phyloP scores from a whole-genome alignment of 2,113 vertebrate genomes.

The Perca schrenkii region DNA sequence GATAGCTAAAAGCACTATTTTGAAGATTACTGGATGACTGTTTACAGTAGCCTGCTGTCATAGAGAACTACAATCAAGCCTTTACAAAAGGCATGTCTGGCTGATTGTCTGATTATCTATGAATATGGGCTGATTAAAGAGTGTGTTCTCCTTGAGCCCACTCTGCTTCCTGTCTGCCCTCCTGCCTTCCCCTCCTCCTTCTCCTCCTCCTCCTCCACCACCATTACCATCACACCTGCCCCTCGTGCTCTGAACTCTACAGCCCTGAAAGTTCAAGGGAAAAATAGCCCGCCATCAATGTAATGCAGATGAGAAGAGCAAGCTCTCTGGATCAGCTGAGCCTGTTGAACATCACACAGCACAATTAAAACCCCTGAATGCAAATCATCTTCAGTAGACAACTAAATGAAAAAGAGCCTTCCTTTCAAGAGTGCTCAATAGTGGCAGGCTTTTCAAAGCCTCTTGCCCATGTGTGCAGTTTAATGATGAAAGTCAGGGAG shows the following conservation, averaged over 20 bases:
- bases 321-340: slow-evolving; percentile 66
- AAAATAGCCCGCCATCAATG: slow-evolving; percentile 74
- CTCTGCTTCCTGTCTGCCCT: slow-evolving; percentile 27
- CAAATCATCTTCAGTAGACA: slow-evolving; percentile 73
- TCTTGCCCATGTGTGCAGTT: slow-evolving; percentile 61
- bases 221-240: slow-evolving; percentile 31
- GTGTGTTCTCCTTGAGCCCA: slow-evolving; percentile 47
- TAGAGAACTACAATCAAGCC: slow-evolving; percentile 37
- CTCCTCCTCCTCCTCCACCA: background rate
- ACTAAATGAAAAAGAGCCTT: slow-evolving; percentile 73
- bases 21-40: slow-evolving; percentile 33
- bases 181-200: too few relatives aligned
- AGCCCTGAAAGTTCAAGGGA: slow-evolving; percentile 72
- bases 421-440: slow-evolving; percentile 69
- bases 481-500: slow-evolving; percentile 74
- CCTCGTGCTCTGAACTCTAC: slow-evolving; percentile 58
- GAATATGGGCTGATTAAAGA: slow-evolving; percentile 35
- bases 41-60: slow-evolving; percentile 19
- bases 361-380: slow-evolving; percentile 76
- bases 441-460: slow-evolving; percentile 64
- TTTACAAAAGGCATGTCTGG: slow-evolving; percentile 46
- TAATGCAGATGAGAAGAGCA: slow-evolving; percentile 71
- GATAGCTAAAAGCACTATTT: slow-evolving; percentile 17
- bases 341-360: slow-evolving; percentile 77
- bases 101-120: slow-evolving; percentile 61